Base-by-base conservation (phyloP, 2,113 vertebrate species). In the Myotis brandtii region DNA sequence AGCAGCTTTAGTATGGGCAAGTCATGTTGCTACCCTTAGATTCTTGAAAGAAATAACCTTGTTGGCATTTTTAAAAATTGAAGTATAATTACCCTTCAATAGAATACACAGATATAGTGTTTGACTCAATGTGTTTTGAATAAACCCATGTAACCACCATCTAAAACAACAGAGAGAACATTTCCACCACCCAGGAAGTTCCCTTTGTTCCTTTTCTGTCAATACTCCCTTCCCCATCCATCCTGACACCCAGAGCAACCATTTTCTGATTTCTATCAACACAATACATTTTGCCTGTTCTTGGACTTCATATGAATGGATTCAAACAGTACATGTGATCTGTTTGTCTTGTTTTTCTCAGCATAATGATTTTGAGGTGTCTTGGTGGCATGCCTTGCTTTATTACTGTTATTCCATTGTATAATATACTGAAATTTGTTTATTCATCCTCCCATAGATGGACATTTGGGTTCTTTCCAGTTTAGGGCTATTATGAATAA, bases 401-500 rank as follows among this genome's bases (percentile, higher is more conserved):
- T 92, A 66, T 88, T 54, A 88, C 21, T 56, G 10, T 70, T 56
- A 59, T 81, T 90, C 54, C 10, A 20, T 21, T 82, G 9, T 77
- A 30, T 79, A 89, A 86, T 73, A 91, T 56, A 62, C 32, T 69
- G 52, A 30, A 75, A n/a, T 73, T 40, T 89, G 34, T 91, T 92
- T 82, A 86, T 86, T 93, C 40, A 69, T 91, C 50, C 62, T 95
- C 21, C 64, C 76, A 34, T 46, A 46, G 21, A 89, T 37, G 48
- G 81, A 16, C 67, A 48, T 73, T 91, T 86, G 76, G 25, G 50
- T 84, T 85, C 67, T 82, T 89, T 91, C 86, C 67, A 88, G 14
- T 72, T 59, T 62, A 52, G 11, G 8, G 11, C 37, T 89, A 25
- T 52, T 59, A 48, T 56, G n/a, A 87, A 85, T 66, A 91, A 77